phyloP scores from a whole-genome alignment of 2,888 invertebrate genomes.

The Melinaea menophilus region DNA sequence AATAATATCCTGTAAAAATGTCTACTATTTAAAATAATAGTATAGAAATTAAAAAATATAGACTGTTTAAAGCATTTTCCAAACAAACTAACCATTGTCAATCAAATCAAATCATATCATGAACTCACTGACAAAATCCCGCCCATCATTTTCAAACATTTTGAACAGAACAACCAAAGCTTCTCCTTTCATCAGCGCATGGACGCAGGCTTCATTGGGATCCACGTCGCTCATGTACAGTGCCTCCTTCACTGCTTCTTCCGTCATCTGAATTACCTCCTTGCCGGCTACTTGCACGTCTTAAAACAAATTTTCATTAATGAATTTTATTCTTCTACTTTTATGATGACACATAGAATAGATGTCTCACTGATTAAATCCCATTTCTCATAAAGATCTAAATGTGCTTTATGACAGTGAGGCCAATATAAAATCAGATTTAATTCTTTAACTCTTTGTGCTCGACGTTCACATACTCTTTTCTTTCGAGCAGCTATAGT shows the following conservation, averaged over 20 bases:
- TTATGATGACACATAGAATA: constrained; percentile 11
- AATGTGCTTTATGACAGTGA: constrained; percentile 64
- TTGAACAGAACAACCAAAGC: constrained; percentile 63
- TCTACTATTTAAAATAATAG: too few species aligned
- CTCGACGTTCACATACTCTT: constrained; percentile 54
- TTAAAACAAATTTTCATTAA: constrained; percentile 29
- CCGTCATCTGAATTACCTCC: constrained; percentile 51
- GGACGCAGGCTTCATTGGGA: constrained; percentile 63
- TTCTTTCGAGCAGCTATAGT: constrained; percentile 64
- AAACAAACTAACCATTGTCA: not conserved
- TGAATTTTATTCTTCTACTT: not conserved
- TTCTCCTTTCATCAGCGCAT: constrained; percentile 53
- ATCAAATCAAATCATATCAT: not conserved
- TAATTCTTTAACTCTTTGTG: constrained; percentile 36
- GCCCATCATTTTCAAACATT: constrained; percentile 54
- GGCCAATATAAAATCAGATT: constrained; percentile 72
- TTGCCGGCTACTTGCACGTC: constrained; percentile 60
- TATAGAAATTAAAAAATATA: too few species aligned
- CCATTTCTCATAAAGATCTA: constrained; percentile 69
- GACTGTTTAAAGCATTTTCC: too few species aligned
- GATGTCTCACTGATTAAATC: constrained; percentile 53
- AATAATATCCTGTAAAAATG: too few species aligned
- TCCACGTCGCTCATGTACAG: constrained; percentile 72
- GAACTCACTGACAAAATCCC: constrained; percentile 61
- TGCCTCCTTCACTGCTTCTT: constrained; percentile 48